phyloP scores from a whole-genome alignment of 2,888 invertebrate species.

The Chesias legatella region DNA sequence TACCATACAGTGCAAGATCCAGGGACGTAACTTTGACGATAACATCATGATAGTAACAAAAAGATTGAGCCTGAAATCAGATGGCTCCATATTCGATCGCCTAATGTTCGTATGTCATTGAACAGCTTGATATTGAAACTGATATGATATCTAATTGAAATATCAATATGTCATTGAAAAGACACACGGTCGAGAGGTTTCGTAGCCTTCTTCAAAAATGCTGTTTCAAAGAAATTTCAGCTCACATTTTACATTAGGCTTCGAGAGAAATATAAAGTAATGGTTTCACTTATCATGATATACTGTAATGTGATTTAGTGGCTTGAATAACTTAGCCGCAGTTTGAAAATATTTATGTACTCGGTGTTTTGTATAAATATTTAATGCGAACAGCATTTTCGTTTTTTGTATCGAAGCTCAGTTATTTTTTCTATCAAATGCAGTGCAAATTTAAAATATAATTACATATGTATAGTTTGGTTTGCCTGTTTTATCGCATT shows the following conservation, averaged over 20 bases:
- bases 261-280: slow-evolving; percentile 2
- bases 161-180: background rate
- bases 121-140: no score
- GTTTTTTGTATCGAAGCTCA: no score
- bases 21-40: no score
- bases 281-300: slow-evolving; percentile 3
- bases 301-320: slow-evolving; percentile 5
- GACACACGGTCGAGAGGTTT: slow-evolving; percentile 5
- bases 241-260: slow-evolving; percentile 2
- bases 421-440: no score
- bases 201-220: slow-evolving; percentile 5
- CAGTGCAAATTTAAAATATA: no score
- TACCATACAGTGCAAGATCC: no score
- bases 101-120: no score
- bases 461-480: no score
- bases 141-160: no score
- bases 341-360: slow-evolving; percentile 6
- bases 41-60: no score
- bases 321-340: slow-evolving; percentile 1
- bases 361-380: slow-evolving; percentile 4
- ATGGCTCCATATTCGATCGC: no score
- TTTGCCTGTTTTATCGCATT: background rate
- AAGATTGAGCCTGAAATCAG: no score
- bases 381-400: slow-evolving; percentile 6
- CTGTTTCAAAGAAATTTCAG: background rate